Percentiles rank a stretch among this genome's conserved stretches.
Conservation (phyloP, 2,113 vertebrate species). For the Malurus cyaneus region DNA sequence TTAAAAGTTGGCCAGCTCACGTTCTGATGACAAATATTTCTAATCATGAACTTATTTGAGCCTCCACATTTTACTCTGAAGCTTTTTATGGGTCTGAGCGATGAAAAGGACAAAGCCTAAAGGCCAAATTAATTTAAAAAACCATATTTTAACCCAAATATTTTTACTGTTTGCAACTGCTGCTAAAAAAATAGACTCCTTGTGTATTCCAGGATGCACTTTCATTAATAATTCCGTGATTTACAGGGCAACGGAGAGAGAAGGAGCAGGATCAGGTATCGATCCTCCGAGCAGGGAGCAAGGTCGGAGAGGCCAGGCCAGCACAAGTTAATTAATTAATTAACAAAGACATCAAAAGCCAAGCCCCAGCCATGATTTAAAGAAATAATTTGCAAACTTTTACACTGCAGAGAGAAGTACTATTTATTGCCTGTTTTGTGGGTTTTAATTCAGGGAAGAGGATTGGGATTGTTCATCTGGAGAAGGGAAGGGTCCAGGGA, state of each 20-base stretch:
- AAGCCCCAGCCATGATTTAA: neutral
- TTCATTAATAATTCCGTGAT: neutral
- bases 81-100: neutral
- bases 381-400: neutral
- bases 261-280: too few species aligned
- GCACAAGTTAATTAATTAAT: conserved; percentile 1
- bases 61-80: neutral
- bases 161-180: neutral
- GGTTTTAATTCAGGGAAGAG: neutral
- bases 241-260: neutral
- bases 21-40: neutral
- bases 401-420: neutral
- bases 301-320: neutral
- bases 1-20: neutral
- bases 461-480: neutral
- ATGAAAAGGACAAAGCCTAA: neutral
- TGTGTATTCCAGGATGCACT: neutral
- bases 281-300: neutral
- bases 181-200: neutral
- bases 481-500: too few species aligned
- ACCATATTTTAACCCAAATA: fast-evolving
- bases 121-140: neutral
- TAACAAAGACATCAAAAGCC: neutral
- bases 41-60: neutral
- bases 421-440: too few species aligned